Conservation (phyloP, 2,888 invertebrate species). For the Lycocerus yunnanus region DNA sequence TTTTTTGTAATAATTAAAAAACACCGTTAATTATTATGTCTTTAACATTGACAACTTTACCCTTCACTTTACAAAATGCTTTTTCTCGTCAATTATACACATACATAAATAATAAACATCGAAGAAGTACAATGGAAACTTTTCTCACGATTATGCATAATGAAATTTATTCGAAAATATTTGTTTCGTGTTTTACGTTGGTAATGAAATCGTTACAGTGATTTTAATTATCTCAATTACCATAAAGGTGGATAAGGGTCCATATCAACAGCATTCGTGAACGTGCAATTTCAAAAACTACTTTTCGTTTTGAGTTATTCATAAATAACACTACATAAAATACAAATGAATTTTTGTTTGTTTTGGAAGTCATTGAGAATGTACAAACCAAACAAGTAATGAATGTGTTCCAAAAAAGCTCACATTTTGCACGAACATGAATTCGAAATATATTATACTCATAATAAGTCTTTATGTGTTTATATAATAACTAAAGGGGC, state of each 20-base stretch:
- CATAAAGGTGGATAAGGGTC: background rate
- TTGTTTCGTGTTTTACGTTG: background rate
- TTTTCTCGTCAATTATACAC: background rate
- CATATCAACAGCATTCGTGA: background rate
- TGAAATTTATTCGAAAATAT: background rate
- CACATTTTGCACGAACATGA: no score
- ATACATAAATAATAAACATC: background rate
- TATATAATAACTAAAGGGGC: no score
- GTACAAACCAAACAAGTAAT: no score
- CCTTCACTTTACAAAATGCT: background rate
- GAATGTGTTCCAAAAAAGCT: no score
- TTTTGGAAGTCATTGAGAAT: no score
- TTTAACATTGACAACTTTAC: background rate
- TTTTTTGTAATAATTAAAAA: background rate
- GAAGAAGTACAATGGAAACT: no score
- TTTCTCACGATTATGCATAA: background rate
- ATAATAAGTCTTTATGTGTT: no score
- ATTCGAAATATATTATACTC: no score
- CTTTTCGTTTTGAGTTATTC: background rate
- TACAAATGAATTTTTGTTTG: no score
- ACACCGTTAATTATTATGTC: background rate
- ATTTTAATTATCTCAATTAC: background rate
- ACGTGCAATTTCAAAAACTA: background rate
- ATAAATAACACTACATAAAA: background rate
- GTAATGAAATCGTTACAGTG: background rate